phyloP scores from a whole-genome alignment of 2,888 invertebrate genomes.

The Caenorhabditis doughertyi region DNA sequence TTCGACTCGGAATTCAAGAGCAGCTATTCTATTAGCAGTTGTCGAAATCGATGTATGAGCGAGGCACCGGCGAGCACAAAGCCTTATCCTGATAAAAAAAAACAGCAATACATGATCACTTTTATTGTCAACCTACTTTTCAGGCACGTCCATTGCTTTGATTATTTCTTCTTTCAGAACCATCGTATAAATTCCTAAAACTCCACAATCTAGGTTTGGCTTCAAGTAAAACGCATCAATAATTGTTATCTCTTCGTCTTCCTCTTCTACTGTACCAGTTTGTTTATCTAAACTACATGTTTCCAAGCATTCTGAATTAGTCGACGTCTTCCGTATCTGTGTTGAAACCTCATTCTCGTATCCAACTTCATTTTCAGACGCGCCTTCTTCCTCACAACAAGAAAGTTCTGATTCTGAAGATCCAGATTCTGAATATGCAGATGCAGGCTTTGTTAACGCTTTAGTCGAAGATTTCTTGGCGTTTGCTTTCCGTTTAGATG shows the following conservation, averaged over 20 bases:
- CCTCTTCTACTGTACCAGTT: not conserved
- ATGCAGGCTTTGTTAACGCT: not conserved
- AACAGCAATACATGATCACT: too few species aligned
- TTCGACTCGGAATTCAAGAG: slow-evolving; percentile 44
- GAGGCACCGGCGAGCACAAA: slow-evolving; percentile 34
- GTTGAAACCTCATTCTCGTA: too few species aligned
- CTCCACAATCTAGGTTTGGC: slow-evolving; percentile 21
- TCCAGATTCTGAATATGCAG: not conserved
- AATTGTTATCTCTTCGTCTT: slow-evolving; percentile 11
- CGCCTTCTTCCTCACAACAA: too few species aligned
- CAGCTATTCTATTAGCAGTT: slow-evolving; percentile 24
- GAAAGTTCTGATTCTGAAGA: not conserved
- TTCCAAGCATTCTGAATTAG: too few species aligned
- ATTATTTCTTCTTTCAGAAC: slow-evolving; percentile 15
- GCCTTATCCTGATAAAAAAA: slow-evolving; percentile 31
- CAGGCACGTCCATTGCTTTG: slow-evolving; percentile 21
- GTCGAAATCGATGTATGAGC: slow-evolving; percentile 17
- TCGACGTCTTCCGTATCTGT: too few species aligned
- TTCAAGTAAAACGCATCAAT: slow-evolving; percentile 36
- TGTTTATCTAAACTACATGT: too few species aligned
- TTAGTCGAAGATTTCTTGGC: not conserved
- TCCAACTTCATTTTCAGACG: too few species aligned
- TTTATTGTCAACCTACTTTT: too few species aligned
- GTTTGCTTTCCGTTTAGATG: too few species aligned
- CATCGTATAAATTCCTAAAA: slow-evolving; percentile 28